Evolutionary conservation across 1,140 invertebrate species (phyloP).

Genomic region (Meloidogyne chitwoodi): DNA sequence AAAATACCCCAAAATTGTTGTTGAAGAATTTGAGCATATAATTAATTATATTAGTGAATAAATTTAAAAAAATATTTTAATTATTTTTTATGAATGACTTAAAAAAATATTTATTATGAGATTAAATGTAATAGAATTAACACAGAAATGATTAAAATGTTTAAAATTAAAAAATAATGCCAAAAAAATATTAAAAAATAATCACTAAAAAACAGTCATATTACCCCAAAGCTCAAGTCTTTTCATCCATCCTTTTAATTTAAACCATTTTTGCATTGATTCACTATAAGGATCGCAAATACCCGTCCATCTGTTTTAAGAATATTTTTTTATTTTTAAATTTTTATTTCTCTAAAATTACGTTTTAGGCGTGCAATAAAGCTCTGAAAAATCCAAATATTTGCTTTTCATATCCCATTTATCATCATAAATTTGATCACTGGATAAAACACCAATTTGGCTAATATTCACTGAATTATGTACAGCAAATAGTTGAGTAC

Average conservation of each 20-base stretch:
- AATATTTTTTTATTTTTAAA: background rate
- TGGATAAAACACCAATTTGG: slow-evolving; percentile 8
- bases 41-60: too few species aligned
- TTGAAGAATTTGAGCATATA: background rate
- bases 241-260: slow-evolving; percentile 37
- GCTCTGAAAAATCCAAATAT: slow-evolving; percentile 51
- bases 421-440: slow-evolving; percentile 32
- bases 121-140: too few species aligned
- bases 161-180: too few species aligned
- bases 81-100: too few species aligned
- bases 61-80: too few species aligned
- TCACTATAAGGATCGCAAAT: slow-evolving; percentile 53
- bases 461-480: slow-evolving; percentile 34
- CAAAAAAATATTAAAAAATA: background rate
- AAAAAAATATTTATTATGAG: too few species aligned
- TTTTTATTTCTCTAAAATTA: slow-evolving; percentile 20
- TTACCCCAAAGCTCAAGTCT: slow-evolving; percentile 48
- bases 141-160: too few species aligned
- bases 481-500: slow-evolving; percentile 43
- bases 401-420: slow-evolving; percentile 50
- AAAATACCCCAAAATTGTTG: background rate
- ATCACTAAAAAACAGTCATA: slow-evolving; percentile 49
- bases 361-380: slow-evolving; percentile 51
- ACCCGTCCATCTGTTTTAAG: slow-evolving; percentile 44
- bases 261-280: slow-evolving; percentile 54